Evolutionary conservation across 2,888 invertebrate species (phyloP).

Genomic region (Coremacera marginata): DNA sequence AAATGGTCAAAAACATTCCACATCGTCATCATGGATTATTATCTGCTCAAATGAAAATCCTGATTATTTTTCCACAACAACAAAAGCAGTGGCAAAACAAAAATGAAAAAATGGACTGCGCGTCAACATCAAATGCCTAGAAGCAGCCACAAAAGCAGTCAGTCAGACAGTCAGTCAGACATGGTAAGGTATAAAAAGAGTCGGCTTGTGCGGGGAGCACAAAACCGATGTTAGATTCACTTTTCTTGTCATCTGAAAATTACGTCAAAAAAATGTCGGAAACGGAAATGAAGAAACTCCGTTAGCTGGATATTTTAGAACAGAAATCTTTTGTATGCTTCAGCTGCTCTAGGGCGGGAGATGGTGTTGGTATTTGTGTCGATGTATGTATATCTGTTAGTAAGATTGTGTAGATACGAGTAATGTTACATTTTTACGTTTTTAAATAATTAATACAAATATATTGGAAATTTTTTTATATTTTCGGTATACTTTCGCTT

Average conservation of each 20-base stretch:
- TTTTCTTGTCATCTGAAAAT: conserved; percentile 57
- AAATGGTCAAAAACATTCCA: conserved; percentile 50
- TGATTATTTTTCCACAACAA: conserved; percentile 35
- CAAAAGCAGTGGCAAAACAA: conserved; percentile 3
- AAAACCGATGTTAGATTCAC: conserved; percentile 51
- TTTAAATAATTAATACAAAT: too few relatives aligned
- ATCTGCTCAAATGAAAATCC: conserved; percentile 56
- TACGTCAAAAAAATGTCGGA: background rate
- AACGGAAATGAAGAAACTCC: conserved; percentile 8
- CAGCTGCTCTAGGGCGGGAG: too few relatives aligned
- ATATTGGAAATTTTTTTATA: too few relatives aligned
- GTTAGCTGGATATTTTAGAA: background rate
- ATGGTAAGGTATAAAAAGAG: background rate
- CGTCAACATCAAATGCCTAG: conserved; percentile 61
- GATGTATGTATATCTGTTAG: too few relatives aligned
- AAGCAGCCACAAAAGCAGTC: conserved; percentile 35
- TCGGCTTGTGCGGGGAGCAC: background rate
- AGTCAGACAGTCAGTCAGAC: background rate
- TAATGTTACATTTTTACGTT: too few relatives aligned
- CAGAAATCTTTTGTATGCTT: too few relatives aligned
- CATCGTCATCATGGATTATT: conserved; percentile 60
- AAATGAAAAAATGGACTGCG: conserved; percentile 30
- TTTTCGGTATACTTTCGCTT: too few relatives aligned
- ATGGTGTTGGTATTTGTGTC: too few relatives aligned
- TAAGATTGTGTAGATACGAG: too few relatives aligned